Percentiles rank a stretch among this genome's conserved stretches.
These are phyloP conservation scores for Antitype chi DNA, from an alignment of 2,888 invertebrate genomes.

Conservation along the genomic window DNA sequence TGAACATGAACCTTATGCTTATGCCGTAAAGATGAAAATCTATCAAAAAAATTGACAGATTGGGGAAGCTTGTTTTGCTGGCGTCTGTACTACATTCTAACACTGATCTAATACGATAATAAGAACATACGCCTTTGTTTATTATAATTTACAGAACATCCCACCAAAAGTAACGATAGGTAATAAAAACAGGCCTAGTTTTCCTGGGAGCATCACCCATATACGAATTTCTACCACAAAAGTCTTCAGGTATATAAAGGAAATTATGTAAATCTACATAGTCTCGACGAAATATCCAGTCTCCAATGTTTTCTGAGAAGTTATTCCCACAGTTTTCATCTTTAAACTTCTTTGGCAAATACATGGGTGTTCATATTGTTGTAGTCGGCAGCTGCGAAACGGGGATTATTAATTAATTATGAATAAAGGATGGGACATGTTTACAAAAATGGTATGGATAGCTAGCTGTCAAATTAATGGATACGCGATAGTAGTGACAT, in stretches of 20 bases:
- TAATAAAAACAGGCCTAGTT: neutral
- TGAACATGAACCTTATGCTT: too few species aligned
- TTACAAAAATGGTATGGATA: neutral
- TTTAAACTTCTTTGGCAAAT: neutral
- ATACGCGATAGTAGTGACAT: neutral
- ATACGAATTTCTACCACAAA: neutral
- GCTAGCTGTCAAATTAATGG: neutral
- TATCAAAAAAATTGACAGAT: too few species aligned
- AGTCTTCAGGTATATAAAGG: neutral
- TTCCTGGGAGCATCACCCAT: neutral
- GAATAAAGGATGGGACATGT: neutral
- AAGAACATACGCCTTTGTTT: neutral
- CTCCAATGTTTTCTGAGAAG: neutral
- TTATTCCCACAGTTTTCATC: neutral
- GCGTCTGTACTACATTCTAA: too few species aligned
- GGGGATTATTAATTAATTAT: too few species aligned
- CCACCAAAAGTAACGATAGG: neutral
- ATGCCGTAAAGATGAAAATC: too few species aligned
- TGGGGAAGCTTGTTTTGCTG: too few species aligned
- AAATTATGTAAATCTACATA: too few species aligned
- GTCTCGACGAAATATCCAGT: neutral
- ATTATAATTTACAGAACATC: neutral
- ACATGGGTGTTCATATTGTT: neutral
- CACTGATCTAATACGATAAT: neutral
- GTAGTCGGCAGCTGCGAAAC: too few species aligned